phyloP scores from a whole-genome alignment of 23 tunicate species.

The Halocynthia roretzi region DNA sequence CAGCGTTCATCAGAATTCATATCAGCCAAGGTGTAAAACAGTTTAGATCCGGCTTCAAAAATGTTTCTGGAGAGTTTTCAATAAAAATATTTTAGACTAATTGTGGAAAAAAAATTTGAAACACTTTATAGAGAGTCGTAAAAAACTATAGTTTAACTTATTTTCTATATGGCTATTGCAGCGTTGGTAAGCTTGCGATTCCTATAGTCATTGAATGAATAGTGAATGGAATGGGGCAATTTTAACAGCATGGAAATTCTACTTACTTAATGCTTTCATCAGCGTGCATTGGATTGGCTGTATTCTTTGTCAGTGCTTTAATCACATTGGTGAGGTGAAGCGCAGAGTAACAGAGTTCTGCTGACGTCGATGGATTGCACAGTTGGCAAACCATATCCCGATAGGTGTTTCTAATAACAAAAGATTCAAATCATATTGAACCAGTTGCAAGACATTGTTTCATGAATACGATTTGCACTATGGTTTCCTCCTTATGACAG shows the following conservation, averaged over 20 bases:
- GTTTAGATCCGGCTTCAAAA: conserved; percentile 25
- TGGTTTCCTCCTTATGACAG: too few relatives aligned
- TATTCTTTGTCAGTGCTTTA: conserved; percentile 38
- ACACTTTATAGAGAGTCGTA: too few relatives aligned
- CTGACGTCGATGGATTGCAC: neutral
- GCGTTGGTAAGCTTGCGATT: too few relatives aligned
- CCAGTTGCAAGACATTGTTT: too few relatives aligned
- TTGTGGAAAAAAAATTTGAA: neutral
- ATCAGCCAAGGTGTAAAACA: conserved; percentile 66
- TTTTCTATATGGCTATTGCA: neutral
- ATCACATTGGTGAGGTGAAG: conserved; percentile 55
- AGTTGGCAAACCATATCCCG: neutral
- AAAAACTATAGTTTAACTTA: too few relatives aligned
- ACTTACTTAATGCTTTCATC: neutral
- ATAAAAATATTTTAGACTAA: neutral
- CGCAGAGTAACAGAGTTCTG: conserved; percentile 55
- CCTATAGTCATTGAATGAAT: neutral
- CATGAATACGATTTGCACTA: too few relatives aligned
- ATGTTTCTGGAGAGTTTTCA: neutral
- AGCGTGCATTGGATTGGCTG: conserved; percentile 11
- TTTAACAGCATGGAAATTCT: neutral
- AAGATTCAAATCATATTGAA: too few relatives aligned
- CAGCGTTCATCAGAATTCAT: conserved; percentile 54
- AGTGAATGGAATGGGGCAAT: neutral
- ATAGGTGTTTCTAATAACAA: neutral